phyloP scores from a whole-genome alignment of 2,113 vertebrate genomes.

The Siniperca knerii region DNA sequence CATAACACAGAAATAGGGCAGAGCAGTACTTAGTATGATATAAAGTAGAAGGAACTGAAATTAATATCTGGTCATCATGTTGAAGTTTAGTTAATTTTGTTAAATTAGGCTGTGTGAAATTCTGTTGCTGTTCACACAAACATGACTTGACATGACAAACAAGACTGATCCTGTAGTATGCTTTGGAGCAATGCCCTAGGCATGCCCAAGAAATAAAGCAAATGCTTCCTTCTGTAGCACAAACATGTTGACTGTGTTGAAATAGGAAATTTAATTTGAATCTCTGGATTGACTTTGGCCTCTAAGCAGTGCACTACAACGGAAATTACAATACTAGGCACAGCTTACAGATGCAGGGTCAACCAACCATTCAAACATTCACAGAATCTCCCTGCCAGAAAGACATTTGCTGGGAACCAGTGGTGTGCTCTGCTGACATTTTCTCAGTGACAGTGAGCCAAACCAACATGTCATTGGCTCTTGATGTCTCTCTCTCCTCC shows the following conservation, averaged over 20 bases:
- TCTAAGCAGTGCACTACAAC: constrained; percentile 44
- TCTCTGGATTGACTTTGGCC: constrained; percentile 37
- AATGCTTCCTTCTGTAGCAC: background rate
- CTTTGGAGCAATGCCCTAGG: constrained; percentile 1
- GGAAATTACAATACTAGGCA: constrained; percentile 46
- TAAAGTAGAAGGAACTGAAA: background rate
- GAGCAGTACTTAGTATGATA: background rate
- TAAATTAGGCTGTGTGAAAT: background rate
- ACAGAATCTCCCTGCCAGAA: constrained; percentile 20
- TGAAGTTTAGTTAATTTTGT: background rate
- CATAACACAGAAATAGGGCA: background rate
- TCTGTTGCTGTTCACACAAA: background rate
- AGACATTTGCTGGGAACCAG: constrained; percentile 43
- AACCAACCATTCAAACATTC: constrained; percentile 51
- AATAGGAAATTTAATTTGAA: constrained; percentile 45
- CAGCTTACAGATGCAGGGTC: constrained; percentile 56
- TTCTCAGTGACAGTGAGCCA: constrained; percentile 70
- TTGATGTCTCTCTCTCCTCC: constrained; percentile 69
- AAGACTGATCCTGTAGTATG: background rate
- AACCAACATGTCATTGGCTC: constrained; percentile 72
- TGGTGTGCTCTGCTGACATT: constrained; percentile 74
- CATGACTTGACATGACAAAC: background rate
- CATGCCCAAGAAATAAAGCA: background rate
- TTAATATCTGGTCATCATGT: background rate
- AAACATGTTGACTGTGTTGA: constrained; percentile 14